Evolutionary conservation across 92 coral and sea anemone species (phyloP), one percentile per base, ranked within the genome.

Genomic region (Epizoanthus scotinus): DNA sequence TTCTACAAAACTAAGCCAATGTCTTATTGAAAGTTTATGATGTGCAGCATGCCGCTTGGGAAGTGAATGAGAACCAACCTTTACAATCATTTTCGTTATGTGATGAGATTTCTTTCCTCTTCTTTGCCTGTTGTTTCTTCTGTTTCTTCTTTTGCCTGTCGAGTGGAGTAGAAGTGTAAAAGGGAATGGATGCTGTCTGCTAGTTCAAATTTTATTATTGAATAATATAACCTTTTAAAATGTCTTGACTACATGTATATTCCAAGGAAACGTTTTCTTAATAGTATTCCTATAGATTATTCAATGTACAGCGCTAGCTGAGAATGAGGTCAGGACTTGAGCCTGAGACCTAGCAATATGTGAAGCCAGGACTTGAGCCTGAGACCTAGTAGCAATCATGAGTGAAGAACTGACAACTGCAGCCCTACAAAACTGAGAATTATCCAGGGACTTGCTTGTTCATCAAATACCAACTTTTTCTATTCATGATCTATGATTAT

Each of bases 61-160:
- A 47, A 1, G 17, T 9, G 52, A 47, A 15, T 47, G 17, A 47
- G 52, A 81, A 73, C 82, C 26, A 65, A 73, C 71, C 78, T 79
- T 67, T 42, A 19, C 34, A 59, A 20, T 26, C 34, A n/a, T 15
- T 40, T 31, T 64, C 13, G 10, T 60, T 29, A 38, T 49, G 36
- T 66, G 59, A 62, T 42, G 68, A 53, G 83, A 53, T 54, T 28
- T 87, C 86, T 89, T 91, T 96, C 50, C 47, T 86, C 85, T 85
- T 93, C 82, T 96, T 96, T 15, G 91, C 87, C 68, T 85, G 84
- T 29, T 78, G 71, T 70, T 95, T 92, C 82, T 87, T 90, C 84
- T 92, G 97, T 70, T 95, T 95, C 68, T 87, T 95, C 78, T 92
- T 93, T 67, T 86, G 94, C 36, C 89, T 86, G 55, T 26, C 14